A percentile compares a stretch with the other conserved stretches of the same genome.
Evolutionary conservation across 2,888 invertebrate genomes (phyloP).

Genomic region (Heliconius hortense): DNA sequence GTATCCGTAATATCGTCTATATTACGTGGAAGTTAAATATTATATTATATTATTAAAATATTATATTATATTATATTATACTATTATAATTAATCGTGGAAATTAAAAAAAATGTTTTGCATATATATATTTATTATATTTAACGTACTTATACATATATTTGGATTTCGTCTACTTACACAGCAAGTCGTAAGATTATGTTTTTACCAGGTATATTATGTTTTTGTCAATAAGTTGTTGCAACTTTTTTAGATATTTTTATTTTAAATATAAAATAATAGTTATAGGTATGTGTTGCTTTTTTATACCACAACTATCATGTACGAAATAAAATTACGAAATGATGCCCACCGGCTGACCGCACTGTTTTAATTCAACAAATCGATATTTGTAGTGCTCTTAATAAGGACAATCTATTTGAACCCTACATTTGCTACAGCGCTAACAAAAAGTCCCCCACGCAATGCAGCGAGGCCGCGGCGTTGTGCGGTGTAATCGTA

Average conservation of each 20-base stretch:
- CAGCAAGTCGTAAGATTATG: not conserved
- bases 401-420: slow-evolving; percentile 35
- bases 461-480: slow-evolving; percentile 28
- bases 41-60: too few species aligned
- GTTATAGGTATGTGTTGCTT: too few species aligned
- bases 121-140: too few species aligned
- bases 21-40: too few species aligned
- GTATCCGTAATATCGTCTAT: too few species aligned
- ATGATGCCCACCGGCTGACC: slow-evolving; percentile 8
- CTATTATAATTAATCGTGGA: too few species aligned
- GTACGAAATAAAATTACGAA: slow-evolving; percentile 10
- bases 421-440: slow-evolving; percentile 31
- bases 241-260: not conserved
- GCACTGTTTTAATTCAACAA: slow-evolving; percentile 20
- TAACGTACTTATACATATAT: not conserved
- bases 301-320: not conserved
- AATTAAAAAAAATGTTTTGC: too few species aligned
- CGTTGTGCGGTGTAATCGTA: slow-evolving; percentile 55
- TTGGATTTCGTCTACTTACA: not conserved
- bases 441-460: slow-evolving; percentile 38
- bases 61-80: too few species aligned
- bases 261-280: not conserved
- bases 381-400: slow-evolving; percentile 31
- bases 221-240: too few species aligned
- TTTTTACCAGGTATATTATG: too few species aligned